These are phyloP conservation scores for Melitaea cinxia DNA, from an alignment of 1,140 invertebrate genomes.

Conservation along the genomic window DNA sequence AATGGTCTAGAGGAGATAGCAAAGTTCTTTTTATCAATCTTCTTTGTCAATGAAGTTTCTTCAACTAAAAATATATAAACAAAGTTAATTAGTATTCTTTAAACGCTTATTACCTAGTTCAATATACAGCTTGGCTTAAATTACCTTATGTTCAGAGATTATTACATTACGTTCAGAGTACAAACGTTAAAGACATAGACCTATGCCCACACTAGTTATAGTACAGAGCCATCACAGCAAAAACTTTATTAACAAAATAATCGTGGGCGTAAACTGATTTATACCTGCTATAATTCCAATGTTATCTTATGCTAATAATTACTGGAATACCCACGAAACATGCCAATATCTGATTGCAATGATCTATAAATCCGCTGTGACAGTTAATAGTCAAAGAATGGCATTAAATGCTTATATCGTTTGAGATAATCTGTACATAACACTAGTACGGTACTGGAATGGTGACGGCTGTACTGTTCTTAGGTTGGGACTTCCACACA, in stretches of 20 bases:
- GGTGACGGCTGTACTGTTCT: constrained; percentile 32
- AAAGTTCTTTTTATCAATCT: too few species aligned
- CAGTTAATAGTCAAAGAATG: constrained; percentile 55
- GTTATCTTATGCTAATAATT: constrained; percentile 58
- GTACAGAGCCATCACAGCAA: too few species aligned
- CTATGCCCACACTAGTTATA: too few species aligned
- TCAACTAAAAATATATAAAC: too few species aligned
- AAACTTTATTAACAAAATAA: constrained; percentile 20
- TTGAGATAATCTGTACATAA: constrained; percentile 35
- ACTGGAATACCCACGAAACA: constrained; percentile 57
- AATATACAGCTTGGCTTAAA: too few species aligned
- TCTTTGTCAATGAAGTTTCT: too few species aligned
- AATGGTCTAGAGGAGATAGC: too few species aligned
- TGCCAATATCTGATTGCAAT: constrained; percentile 55
- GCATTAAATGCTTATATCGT: constrained; percentile 53
- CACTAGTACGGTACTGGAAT: constrained; percentile 30
- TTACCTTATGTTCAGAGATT: too few species aligned
- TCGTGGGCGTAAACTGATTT: constrained; percentile 51
- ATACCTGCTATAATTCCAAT: constrained; percentile 44
- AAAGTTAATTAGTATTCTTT: too few species aligned
- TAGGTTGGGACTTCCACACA: not conserved
- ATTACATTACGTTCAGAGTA: too few species aligned
- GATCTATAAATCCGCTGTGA: constrained; percentile 53
- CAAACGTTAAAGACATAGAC: too few species aligned
- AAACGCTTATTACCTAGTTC: too few species aligned